A percentile compares a stretch with the other conserved stretches of the same genome.
These are phyloP conservation scores for Diploscapter pachys DNA, from an alignment of 1,140 invertebrate genomes.

Conservation along the genomic window DNA sequence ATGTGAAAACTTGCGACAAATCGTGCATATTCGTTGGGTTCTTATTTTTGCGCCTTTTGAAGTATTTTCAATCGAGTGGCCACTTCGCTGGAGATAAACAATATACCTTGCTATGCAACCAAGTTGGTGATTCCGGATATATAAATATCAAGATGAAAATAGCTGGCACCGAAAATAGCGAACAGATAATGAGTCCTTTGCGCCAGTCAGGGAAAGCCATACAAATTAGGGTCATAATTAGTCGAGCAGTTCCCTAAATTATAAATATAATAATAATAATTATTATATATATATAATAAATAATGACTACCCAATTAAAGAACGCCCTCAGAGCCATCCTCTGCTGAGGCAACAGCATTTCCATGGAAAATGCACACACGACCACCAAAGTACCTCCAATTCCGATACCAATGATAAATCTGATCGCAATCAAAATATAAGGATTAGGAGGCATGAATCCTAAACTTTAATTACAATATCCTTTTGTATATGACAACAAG, in stretches of 20 bases:
- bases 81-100: conserved; percentile 15
- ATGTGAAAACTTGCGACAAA: no score
- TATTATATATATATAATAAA: background rate
- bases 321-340: conserved; percentile 57
- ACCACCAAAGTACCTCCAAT: conserved; percentile 55
- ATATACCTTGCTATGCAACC: conserved; percentile 45
- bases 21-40: no score
- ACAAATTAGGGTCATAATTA: conserved; percentile 53
- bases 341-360: conserved; percentile 49
- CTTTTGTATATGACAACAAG: conserved; percentile 3
- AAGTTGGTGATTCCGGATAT: conserved; percentile 56
- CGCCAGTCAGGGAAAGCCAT: conserved; percentile 55
- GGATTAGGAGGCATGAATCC: conserved; percentile 42
- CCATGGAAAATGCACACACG: conserved; percentile 52
- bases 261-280: background rate
- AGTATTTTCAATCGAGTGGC: no score
- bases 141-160: conserved; percentile 53
- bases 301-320: conserved; percentile 54
- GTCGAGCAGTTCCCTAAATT: conserved; percentile 48
- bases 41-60: no score
- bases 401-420: conserved; percentile 46
- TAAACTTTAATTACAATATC: conserved; percentile 6
- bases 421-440: conserved; percentile 42
- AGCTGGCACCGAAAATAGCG: conserved; percentile 45
- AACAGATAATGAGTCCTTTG: conserved; percentile 50